Base-by-base conservation (phyloP, 2,113 vertebrate species). In the Albula glossodonta region DNA sequence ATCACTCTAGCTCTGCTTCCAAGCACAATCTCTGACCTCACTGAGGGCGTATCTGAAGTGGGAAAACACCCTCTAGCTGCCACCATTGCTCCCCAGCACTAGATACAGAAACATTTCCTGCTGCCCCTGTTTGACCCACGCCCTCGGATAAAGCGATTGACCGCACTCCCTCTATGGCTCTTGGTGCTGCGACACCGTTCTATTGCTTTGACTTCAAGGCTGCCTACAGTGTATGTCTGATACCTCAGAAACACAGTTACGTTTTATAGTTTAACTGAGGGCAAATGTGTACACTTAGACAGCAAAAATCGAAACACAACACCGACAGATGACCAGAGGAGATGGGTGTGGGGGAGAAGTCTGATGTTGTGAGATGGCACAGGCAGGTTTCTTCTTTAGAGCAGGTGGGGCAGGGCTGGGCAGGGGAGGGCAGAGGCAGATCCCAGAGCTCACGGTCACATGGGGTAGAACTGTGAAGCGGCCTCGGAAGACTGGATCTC, bases 401-500 rank as follows among this genome's bases (percentile, higher is more conserved):
- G 8, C 49, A 9, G 22, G 51, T 17, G 83, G 7, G 7, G 15
- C 31, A 70, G 70, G 60, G 78, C 66, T 15, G 25, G 19, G 63
- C 57, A 25, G 81, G 81, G 13, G 41, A 3, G 53, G 57, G 85
- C 88, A 51, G 83, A 63, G 82, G 83, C 82, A 70, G 86, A 87
- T 31, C 25, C 22, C 60, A 15, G 17, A 22, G 60, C 22, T 56
- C 56, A 41, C 31, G 78, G 92, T 99, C 96, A 99, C 93, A 99
- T 97, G 92, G 98, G 98, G 92, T 99, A 99, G 93, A 99, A 99
- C 82, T 99, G 98, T 19, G 98, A 99, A 1, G 98, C 98, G 0
- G 98, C 98, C 93, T 99, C 98, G 0, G 98, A 99, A 0, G 98
- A 99, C 95, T 99, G 98, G 92, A 99, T 99, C 93, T 99, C 98